Evolutionary conservation across 2,888 invertebrate genomes (phyloP), one percentile per base, ranked within the genome.

Genomic region (Volucella bombylans): DNA sequence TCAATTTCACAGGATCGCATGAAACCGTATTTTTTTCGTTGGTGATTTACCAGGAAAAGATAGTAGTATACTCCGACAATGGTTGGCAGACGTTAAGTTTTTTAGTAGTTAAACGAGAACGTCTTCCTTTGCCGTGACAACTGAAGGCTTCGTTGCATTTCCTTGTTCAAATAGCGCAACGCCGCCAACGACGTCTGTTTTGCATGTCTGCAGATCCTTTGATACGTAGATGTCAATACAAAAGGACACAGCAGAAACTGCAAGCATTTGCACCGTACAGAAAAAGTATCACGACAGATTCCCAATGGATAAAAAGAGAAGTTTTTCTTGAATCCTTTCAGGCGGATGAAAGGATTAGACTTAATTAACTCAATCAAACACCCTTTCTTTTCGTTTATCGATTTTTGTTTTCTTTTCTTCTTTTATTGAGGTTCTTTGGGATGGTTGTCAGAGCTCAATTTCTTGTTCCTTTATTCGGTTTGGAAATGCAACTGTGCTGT

Each of bases 1-100:
- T 85, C 85, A 77, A 85, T 85, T 85, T 85, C 81, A 85, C 71
- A 85, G 85, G 62, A 81, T 81, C 76, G 49, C 18, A 31, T 64
- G 62, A n/a, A 71, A 59, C 52, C n/a, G 12, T 67, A 31, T 8
- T 39, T 73, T 62, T 39, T 55, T 65, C 23, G 14, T 61, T 72
- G 62, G 47, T 14, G 64, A 23, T 67, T 49, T 68, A 59, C 62
- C 62, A 76, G 15, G 45, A 57, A 76, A 50, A 62, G 67, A 76
- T 55, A 43, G 31, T n/a, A 39, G 10, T 57, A 62, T 10, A 55
- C 57, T 55, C 39, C 15, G 11, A 83, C 73, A 83, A 79, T 68
- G 50, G 55, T 9, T 23, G 57, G 55, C 49, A 55, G 62, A 64
- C 62, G 31, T 0, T 31, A 74, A 69, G 49, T 50, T 67, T 52